These are phyloP conservation scores for Pardalotus punctatus DNA, from an alignment of 2,113 vertebrate species.

Conservation along the genomic window DNA sequence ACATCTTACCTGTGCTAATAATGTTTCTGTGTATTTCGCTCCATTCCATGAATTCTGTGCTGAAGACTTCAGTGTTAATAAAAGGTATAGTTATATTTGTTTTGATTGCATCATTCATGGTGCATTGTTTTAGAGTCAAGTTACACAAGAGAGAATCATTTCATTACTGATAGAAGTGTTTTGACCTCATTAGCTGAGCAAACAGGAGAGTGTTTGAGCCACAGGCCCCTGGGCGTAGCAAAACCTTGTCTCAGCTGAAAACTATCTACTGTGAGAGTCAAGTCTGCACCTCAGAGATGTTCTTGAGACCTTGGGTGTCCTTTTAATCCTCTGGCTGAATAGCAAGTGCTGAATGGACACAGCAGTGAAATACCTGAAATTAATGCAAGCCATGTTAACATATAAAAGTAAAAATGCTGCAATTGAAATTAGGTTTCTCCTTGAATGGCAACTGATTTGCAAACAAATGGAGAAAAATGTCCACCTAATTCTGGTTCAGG, in stretches of 20 bases:
- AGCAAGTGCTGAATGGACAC: slow-evolving; percentile 25
- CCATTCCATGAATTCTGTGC: neutral
- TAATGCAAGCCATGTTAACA: slow-evolving; percentile 10
- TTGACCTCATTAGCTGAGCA: slow-evolving; percentile 57
- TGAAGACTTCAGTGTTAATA: neutral
- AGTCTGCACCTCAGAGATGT: neutral
- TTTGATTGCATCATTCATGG: neutral
- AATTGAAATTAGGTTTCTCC: slow-evolving; percentile 25
- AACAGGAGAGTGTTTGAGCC: slow-evolving; percentile 37
- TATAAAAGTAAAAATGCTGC: neutral
- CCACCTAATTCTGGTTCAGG: neutral
- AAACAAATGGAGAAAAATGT: slow-evolving; percentile 46
- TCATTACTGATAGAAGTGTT: slow-evolving; percentile 42
- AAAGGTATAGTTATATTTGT: neutral
- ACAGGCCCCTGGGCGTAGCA: neutral
- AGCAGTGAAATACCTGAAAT: neutral
- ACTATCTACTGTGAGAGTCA: neutral
- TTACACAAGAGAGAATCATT: neutral
- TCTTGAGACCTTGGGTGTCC: slow-evolving; percentile 42
- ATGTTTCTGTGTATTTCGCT: neutral
- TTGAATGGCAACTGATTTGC: neutral
- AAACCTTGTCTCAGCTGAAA: slow-evolving; percentile 32
- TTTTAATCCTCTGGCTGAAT: slow-evolving; percentile 37
- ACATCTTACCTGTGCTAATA: slow-evolving; percentile 38
- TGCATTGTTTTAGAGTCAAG: slow-evolving; percentile 24